Conservation (phyloP, 1,140 invertebrate species). For the Drosophila melanica region DNA sequence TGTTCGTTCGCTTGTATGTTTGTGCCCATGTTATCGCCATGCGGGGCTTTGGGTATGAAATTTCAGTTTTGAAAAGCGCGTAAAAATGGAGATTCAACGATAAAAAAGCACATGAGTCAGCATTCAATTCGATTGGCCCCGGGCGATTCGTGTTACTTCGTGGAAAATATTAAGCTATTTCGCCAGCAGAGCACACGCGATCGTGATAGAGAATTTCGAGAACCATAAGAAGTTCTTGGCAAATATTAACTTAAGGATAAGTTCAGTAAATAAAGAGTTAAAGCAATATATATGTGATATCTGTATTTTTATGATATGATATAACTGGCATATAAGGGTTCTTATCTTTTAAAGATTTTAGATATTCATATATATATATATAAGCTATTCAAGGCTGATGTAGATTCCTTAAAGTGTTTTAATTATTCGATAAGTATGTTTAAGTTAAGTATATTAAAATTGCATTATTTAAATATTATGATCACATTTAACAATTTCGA, state of each 20-base stretch:
- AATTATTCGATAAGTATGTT: background rate
- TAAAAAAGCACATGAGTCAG: conserved; percentile 41
- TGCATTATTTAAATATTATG: background rate
- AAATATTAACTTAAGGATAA: too few relatives aligned
- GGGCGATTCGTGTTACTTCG: conserved; percentile 7
- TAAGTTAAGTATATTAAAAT: background rate
- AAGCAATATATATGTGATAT: too few relatives aligned
- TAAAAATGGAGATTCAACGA: conserved; percentile 42
- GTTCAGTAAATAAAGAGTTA: too few relatives aligned
- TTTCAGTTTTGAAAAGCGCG: conserved; percentile 54
- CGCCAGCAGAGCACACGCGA: conserved; percentile 5
- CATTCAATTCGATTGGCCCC: conserved; percentile 44
- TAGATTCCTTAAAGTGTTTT: background rate
- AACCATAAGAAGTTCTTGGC: background rate
- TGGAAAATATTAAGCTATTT: conserved; percentile 25
- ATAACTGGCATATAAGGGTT: too few relatives aligned
- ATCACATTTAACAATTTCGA: background rate
- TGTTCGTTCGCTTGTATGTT: background rate
- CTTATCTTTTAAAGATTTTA: too few relatives aligned
- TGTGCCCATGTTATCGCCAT: conserved; percentile 34
- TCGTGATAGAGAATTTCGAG: background rate
- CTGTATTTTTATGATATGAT: too few relatives aligned
- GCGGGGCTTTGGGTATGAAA: conserved; percentile 47
- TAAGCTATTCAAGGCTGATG: too few relatives aligned
- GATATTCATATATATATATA: too few relatives aligned